phyloP scores from a whole-genome alignment of 1,140 invertebrate genomes.

The Anoplolepis gracilipes region DNA sequence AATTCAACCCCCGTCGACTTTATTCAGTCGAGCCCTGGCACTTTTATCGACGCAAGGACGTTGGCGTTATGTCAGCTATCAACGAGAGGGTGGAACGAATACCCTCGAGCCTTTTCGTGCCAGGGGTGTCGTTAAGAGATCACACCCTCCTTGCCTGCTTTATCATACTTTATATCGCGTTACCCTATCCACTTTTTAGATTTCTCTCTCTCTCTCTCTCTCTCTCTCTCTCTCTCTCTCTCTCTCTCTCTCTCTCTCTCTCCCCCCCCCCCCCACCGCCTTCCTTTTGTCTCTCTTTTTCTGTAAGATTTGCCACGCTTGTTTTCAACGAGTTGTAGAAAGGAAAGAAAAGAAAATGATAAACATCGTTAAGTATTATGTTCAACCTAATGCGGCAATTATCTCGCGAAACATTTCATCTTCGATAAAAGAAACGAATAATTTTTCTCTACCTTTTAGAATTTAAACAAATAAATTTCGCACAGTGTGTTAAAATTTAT shows the following conservation, averaged over 20 bases:
- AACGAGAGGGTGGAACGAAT: conserved; percentile 68
- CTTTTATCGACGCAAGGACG: conserved; percentile 77
- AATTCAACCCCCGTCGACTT: conserved; percentile 58
- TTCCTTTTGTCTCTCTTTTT: neutral
- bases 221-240: neutral
- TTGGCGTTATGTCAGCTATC: conserved; percentile 79
- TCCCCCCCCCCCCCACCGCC: too few relatives aligned
- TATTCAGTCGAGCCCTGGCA: conserved; percentile 67
- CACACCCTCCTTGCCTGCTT: conserved; percentile 53
- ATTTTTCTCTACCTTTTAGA: neutral
- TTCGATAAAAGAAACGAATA: neutral
- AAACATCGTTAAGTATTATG: neutral
- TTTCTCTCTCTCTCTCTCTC: neutral
- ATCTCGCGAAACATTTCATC: neutral
- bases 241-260: neutral
- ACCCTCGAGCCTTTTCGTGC: conserved; percentile 57
- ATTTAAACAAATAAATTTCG: neutral
- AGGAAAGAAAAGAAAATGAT: conserved; percentile 31
- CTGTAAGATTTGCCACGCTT: neutral
- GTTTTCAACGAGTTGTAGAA: neutral
- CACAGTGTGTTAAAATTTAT: too few relatives aligned
- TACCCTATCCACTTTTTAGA: neutral
- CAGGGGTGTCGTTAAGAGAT: conserved; percentile 77
- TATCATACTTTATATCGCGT: conserved; percentile 11
- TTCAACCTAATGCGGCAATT: neutral